These are phyloP conservation scores for Zelleria hepariella DNA, from an alignment of 2,888 invertebrate genomes.

Conservation along the genomic window DNA sequence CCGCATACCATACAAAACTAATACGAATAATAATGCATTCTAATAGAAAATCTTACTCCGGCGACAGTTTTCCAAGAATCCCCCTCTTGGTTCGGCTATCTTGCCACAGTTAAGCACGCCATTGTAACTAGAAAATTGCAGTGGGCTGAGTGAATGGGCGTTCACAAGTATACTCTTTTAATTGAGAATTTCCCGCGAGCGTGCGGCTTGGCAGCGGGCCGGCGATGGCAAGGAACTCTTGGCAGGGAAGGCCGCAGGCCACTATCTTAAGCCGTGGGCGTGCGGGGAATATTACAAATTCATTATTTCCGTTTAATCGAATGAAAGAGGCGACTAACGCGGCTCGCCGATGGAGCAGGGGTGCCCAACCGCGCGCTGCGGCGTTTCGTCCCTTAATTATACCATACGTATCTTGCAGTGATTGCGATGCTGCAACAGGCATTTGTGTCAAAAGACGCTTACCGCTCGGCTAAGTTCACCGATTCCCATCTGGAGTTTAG, in stretches of 20 bases:
- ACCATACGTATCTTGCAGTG: no score
- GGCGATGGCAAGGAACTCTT: conserved; percentile 37
- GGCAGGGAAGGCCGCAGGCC: conserved; percentile 26
- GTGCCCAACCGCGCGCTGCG: no score
- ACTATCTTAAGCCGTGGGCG: conserved; percentile 34
- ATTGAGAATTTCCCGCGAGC: conserved; percentile 38
- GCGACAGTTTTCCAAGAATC: no score
- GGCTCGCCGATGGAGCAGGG: no score
- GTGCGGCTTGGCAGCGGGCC: conserved; percentile 16
- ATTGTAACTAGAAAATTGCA: neutral
- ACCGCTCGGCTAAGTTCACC: no score
- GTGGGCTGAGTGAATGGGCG: neutral
- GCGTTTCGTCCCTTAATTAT: no score
- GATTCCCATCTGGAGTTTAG: no score
- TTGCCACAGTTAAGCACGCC: neutral
- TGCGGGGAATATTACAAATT: conserved; percentile 44
- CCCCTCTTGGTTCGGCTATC: neutral
- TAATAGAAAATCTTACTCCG: no score
- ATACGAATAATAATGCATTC: no score
- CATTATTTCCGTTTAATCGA: conserved; percentile 35
- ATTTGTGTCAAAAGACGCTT: no score
- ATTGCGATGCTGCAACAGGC: no score
- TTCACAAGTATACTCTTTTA: conserved; percentile 26
- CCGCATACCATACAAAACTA: no score
- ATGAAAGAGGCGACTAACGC: conserved; percentile 30